A percentile compares a stretch with the other conserved stretches of the same genome.
phyloP scores from a whole-genome alignment of 2,113 vertebrate species.

The Cercopithecus mona region DNA sequence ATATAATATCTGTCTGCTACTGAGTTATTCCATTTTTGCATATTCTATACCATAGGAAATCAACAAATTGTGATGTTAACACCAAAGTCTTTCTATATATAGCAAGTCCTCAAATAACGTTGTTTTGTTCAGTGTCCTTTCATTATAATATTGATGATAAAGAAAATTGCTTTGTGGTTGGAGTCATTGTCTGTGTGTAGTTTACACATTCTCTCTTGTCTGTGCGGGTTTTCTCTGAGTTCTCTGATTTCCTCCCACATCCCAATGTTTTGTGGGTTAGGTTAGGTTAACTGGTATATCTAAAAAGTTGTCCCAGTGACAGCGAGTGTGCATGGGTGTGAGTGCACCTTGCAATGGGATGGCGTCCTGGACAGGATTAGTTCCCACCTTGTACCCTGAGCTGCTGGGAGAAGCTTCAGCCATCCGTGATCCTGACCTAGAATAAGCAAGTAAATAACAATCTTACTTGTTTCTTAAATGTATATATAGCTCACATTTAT shows the following conservation, averaged over 20 bases:
- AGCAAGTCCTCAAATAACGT: background rate
- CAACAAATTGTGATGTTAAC: background rate
- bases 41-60: background rate
- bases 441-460: background rate
- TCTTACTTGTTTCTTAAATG: background rate
- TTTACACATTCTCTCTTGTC: background rate
- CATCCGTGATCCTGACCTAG: background rate
- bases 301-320: background rate
- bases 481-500: background rate
- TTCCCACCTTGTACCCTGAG: background rate
- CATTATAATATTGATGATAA: background rate
- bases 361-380: background rate
- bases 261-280: background rate
- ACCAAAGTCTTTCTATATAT: background rate
- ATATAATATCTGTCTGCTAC: background rate
- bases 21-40: background rate
- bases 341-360: background rate
- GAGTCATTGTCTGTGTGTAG: background rate
- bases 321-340: background rate
- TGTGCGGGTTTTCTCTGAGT: background rate
- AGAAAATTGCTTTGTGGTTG: background rate
- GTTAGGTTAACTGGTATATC: background rate
- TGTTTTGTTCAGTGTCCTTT: background rate
- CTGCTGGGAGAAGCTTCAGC: background rate
- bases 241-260: background rate